Percentiles rank a stretch among this genome's conserved stretches.
These are phyloP conservation scores for Erebia aethiops DNA, from an alignment of 2,888 invertebrate genomes.

Conservation along the genomic window DNA sequence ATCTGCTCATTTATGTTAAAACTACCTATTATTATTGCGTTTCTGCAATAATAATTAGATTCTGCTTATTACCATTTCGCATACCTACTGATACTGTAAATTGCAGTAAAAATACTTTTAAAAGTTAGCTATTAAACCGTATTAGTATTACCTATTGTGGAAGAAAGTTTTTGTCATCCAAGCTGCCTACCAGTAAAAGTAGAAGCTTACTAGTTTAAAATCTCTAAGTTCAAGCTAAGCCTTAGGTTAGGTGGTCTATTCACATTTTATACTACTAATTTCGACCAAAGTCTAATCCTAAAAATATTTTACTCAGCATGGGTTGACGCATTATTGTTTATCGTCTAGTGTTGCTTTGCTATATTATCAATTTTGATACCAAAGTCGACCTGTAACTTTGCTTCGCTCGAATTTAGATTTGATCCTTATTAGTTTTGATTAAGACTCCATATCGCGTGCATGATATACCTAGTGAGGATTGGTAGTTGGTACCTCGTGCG, in stretches of 20 bases:
- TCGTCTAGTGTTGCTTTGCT: background rate
- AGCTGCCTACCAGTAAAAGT: too few relatives aligned
- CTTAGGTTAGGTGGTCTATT: too few relatives aligned
- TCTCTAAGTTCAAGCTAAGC: too few relatives aligned
- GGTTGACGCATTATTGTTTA: background rate
- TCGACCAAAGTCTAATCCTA: background rate
- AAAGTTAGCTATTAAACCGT: background rate
- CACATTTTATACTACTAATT: background rate
- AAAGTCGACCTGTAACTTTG: background rate
- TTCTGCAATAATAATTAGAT: constrained; percentile 1
- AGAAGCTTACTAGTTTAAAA: too few relatives aligned
- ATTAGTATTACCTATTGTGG: background rate
- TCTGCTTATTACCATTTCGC: background rate
- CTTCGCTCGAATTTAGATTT: background rate
- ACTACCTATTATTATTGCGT: background rate
- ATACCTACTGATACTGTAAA: background rate
- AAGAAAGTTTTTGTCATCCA: background rate
- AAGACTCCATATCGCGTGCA: background rate
- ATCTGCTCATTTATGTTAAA: too few relatives aligned
- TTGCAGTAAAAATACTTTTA: background rate
- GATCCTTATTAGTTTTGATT: background rate
- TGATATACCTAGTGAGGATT: background rate
- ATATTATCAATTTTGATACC: constrained; percentile 2
- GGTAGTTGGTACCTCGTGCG: background rate
- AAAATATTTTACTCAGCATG: background rate